Percentiles rank a stretch among this genome's conserved stretches.
These are phyloP conservation scores for Hyposoter dolosus DNA, from an alignment of 2,888 invertebrate genomes.

Conservation along the genomic window DNA sequence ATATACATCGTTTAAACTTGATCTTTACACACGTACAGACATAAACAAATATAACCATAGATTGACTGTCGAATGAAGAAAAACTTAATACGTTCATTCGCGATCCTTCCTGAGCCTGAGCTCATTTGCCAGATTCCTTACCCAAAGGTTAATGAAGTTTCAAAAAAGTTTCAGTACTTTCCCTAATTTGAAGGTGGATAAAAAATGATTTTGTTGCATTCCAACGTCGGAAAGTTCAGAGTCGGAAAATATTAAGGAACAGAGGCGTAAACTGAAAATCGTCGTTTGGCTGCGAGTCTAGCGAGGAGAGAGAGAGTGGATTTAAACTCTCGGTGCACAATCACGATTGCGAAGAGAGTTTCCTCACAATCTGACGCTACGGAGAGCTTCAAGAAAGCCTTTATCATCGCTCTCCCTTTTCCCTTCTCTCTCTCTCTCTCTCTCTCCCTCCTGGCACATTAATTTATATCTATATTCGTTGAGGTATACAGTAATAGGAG, in stretches of 20 bases:
- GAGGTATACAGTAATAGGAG: conserved; percentile 44
- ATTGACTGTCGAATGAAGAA: background rate
- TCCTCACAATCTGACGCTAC: conserved; percentile 65
- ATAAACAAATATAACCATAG: background rate
- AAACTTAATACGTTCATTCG: background rate
- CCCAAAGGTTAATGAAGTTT: too few species aligned
- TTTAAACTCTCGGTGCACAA: conserved; percentile 50
- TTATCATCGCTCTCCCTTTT: conserved; percentile 10
- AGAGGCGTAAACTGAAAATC: conserved; percentile 45
- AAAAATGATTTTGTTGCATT: background rate
- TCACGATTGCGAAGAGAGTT: conserved; percentile 62
- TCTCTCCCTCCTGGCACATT: background rate
- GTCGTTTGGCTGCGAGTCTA: conserved; percentile 15
- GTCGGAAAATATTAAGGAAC: background rate
- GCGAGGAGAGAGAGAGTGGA: conserved; percentile 36
- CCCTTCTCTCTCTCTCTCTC: background rate
- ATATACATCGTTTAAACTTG: conserved; percentile 5
- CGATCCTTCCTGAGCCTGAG: background rate
- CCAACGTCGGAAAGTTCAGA: background rate
- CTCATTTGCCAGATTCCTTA: background rate
- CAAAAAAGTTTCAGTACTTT: background rate
- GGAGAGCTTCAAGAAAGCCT: conserved; percentile 64
- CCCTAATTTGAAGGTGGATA: too few species aligned
- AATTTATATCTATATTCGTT: conserved; percentile 6
- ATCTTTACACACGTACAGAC: background rate